phyloP scores from a whole-genome alignment of 2,797 vertebrate species.

The Otolemur crassicaudatus region DNA sequence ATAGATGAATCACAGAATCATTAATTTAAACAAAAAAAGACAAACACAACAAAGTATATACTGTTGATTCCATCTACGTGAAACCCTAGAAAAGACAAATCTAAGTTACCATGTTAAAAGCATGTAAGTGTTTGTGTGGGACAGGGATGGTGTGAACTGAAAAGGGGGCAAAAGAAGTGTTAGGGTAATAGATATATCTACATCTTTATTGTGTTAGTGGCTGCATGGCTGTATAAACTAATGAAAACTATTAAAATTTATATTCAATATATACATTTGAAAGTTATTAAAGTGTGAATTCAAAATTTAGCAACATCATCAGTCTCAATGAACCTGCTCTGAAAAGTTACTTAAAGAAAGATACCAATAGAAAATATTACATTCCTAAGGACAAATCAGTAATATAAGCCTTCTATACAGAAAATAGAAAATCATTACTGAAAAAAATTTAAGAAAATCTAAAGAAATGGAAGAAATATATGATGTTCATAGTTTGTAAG shows the following conservation, averaged over 20 bases:
- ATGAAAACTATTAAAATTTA: background rate
- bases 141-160: background rate
- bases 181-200: background rate
- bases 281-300: background rate
- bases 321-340: background rate
- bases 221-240: background rate
- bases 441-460: background rate
- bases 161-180: background rate
- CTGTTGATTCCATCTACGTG: background rate
- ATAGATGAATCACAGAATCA: background rate
- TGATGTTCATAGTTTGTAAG: background rate
- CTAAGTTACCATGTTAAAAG: background rate
- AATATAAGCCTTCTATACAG: background rate
- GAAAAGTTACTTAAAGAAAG: slow-evolving; percentile 12
- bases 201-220: background rate
- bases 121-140: background rate
- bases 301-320: background rate
- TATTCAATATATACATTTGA: background rate
- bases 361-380: background rate
- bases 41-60: background rate
- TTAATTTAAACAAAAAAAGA: background rate
- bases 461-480: background rate
- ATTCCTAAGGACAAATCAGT: slow-evolving; percentile 21
- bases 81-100: background rate
- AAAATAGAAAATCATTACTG: background rate